Evolutionary conservation across 2,797 vertebrate species (phyloP).

Genomic region (Eidolon dupreanum): DNA sequence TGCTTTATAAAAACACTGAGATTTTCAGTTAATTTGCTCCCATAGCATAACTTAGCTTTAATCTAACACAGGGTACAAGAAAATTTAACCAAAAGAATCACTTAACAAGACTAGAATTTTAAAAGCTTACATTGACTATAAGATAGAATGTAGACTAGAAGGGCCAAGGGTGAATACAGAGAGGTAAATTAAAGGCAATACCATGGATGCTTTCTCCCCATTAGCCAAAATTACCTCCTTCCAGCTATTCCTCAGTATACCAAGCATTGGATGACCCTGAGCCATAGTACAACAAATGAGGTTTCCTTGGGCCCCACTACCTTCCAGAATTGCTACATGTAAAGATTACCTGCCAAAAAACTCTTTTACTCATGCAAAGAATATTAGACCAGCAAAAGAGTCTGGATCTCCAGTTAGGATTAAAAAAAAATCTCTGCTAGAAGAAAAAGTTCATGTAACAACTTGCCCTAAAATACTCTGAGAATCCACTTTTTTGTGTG

Average conservation of each 20-base stretch:
- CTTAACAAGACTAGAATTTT: not conserved
- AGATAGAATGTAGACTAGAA: not conserved
- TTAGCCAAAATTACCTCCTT: not conserved
- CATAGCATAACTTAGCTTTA: not conserved
- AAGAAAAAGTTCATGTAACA: not conserved
- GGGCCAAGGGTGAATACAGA: not conserved
- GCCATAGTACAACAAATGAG: not conserved
- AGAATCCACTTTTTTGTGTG: not conserved
- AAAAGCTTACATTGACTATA: not conserved
- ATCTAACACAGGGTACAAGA: not conserved
- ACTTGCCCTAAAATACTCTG: not conserved
- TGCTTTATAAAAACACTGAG: not conserved
- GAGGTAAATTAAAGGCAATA: not conserved
- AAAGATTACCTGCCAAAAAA: not conserved
- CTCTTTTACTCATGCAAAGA: not conserved
- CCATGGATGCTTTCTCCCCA: not conserved
- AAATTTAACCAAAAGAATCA: not conserved
- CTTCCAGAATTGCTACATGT: not conserved
- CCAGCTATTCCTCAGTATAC: not conserved
- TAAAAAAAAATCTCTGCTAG: not conserved
- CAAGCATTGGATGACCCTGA: not conserved
- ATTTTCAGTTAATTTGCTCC: constrained; percentile 41
- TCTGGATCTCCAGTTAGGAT: not conserved
- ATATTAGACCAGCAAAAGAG: not conserved
- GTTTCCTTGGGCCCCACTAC: not conserved